Base-by-base conservation (phyloP, 1,140 invertebrate genomes). In the Saccostrea cuccullata region DNA sequence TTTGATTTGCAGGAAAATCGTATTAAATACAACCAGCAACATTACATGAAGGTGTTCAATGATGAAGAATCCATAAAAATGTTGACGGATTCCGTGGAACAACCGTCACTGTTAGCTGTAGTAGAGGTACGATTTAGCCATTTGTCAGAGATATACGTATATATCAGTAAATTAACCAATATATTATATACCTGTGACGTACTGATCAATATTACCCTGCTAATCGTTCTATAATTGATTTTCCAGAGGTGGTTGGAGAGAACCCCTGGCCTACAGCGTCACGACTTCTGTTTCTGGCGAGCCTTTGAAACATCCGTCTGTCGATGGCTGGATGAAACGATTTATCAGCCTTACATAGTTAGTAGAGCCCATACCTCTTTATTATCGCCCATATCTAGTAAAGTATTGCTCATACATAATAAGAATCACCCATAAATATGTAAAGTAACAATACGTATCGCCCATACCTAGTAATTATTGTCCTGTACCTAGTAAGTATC, bases 21-120 rank as follows among this genome's bases (percentile, higher is more conserved):
- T 23, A 97, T 98, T 0, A 97, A 98, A 92, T 99, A 99, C 95
- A 99, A 99, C 94, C 98, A 99, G 94, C 97, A 97, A 92, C 95
- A 96, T 91, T 99, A 99, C 95, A 96, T 96, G 20, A 96, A 96
- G 67, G 98, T 98, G 0, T 99, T 99, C 93, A 97, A 90, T 12
- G 96, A 97, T 58, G 97, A 90, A 8, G 95, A 96, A 82, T 97
- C 97, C 0, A 96, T 98, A 89, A 96, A 96, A 56, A 95, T 96
- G 55, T 96, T 99, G 17, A 96, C 96, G 87, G 96, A 96, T 89
- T 98, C 98, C 0, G 97, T 98, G 94, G 95, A 96, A 5, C 97
- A 98, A 91, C 97, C 97, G 0, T 98, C 98, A 0, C 95, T 99
- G 1, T 96, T 97, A 56, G 96, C 96, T 84, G 95, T 99, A 8